Base-by-base conservation (phyloP, 2,113 vertebrate species). In the Paracanthobrama guichenoti region DNA sequence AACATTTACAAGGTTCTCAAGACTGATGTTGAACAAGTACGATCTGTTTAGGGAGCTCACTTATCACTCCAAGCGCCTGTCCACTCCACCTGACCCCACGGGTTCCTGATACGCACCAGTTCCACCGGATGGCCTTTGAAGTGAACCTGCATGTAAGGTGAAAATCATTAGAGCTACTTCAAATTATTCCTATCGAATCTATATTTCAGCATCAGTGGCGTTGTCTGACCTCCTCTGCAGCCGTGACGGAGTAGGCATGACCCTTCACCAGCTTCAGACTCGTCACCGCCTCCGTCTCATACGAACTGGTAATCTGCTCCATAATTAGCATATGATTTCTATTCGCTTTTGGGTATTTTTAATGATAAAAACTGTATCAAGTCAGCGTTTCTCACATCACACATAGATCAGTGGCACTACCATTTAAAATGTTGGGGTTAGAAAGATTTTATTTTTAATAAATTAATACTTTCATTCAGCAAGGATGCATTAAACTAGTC, bases 1-100 rank as follows among this genome's bases (percentile, higher is more conserved):
- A 53, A n/a, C 1, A n/a, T 31, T 10, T 64, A 12, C 5, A 4
- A 10, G 50, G 31, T 1, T 82, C 11, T 75, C 18, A 24, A 9
- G 7, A 24, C 67, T 6, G 67, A 42, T 71, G 20, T 20, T 71
- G 4, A 69, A 69, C 1, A 10, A 42, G 9, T 42, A 42, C 4
- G 4, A 57, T 8, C 7, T 57, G 44, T 55, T 44, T 64, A 60
- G 20, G 39, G 57, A 26, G 66, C 90, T 89, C 39, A 93, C 91
- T 81, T 9, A 28, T 93, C 91, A 74, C 92, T 92, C 91, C 91
- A 92, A 20, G 91, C 28, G 18, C 93, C 92, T 0, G 73, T 92
- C 93, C 93, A 93, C 86, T 93, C 92, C 85, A 90, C 87, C 42
- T 91, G 83, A 12, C 93, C 92, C 93, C 93, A 93, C 2, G 93